phyloP scores from a whole-genome alignment of 2,113 vertebrate genomes.

The Bujurquina vittata region DNA sequence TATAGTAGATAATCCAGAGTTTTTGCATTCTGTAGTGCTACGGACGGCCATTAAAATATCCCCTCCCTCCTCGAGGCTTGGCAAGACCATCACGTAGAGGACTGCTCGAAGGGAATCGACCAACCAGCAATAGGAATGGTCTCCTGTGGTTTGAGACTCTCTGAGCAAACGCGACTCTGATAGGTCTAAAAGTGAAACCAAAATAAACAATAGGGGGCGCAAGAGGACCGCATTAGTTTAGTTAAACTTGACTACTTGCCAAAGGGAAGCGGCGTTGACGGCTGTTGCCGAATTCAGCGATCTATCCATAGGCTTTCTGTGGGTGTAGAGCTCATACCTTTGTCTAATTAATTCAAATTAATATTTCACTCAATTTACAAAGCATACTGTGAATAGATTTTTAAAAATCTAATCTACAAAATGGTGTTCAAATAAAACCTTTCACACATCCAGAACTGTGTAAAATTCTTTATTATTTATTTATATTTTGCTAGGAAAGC shows the following conservation, averaged over 20 bases:
- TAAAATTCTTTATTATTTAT: not conserved
- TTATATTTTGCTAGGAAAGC: not conserved
- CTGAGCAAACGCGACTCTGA: conserved; percentile 49
- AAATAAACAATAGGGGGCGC: conserved; percentile 62
- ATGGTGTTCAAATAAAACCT: not conserved
- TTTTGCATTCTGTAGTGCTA: conserved; percentile 64
- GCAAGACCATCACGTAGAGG: conserved; percentile 43
- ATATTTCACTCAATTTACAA: not conserved
- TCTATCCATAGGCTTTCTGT: not conserved
- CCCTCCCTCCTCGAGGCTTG: conserved; percentile 76
- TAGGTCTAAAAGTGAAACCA: conserved; percentile 56
- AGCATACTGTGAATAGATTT: not conserved
- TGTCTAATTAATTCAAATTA: not conserved
- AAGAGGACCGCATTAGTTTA: conserved; percentile 16
- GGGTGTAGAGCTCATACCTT: not conserved
- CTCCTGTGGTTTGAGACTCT: not conserved
- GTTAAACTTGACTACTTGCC: conserved; percentile 32
- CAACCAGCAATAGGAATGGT: conserved; percentile 60
- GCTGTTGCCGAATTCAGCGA: not conserved
- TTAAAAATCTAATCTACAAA: not conserved
- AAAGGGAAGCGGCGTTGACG: not conserved
- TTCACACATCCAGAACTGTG: not conserved
- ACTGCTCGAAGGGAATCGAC: not conserved
- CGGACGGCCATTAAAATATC: conserved; percentile 80
- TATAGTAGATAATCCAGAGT: conserved; percentile 61